Conservation (phyloP, 2,113 vertebrate genomes). For the Caretta caretta region DNA sequence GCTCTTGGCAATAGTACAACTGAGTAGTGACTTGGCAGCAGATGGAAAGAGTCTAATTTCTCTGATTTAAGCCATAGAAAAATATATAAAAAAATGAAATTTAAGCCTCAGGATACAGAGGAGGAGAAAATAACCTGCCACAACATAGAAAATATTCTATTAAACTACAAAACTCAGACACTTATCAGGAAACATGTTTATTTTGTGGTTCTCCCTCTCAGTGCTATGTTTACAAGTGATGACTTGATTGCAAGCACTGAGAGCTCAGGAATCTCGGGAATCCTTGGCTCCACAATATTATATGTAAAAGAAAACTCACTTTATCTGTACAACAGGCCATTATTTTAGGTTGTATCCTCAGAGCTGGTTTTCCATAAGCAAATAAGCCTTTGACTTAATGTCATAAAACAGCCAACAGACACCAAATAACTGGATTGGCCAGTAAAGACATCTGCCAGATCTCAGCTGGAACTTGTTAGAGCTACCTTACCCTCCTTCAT, state of each 20-base stretch:
- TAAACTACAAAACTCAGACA: not conserved
- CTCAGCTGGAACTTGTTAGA: not conserved
- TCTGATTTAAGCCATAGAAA: slow-evolving; percentile 9
- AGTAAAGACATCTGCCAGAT: not conserved
- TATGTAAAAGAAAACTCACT: not conserved
- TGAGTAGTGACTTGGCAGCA: not conserved
- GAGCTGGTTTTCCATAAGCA: not conserved
- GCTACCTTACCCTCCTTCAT: not conserved
- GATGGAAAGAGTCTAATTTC: not conserved
- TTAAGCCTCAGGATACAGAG: not conserved
- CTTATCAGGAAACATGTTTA: not conserved
- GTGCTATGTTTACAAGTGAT: not conserved
- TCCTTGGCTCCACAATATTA: not conserved
- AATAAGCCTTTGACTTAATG: not conserved
- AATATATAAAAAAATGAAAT: not conserved
- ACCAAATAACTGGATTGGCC: not conserved
- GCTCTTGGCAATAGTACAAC: not conserved
- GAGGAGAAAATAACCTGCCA: not conserved
- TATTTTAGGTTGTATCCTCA: not conserved
- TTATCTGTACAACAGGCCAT: not conserved
- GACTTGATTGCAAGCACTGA: not conserved
- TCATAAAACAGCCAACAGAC: not conserved
- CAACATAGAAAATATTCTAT: not conserved
- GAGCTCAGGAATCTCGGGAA: not conserved
- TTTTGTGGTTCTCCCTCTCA: not conserved